Percentiles rank a stretch among this genome's conserved stretches.
Evolutionary conservation across 2,797 vertebrate species (phyloP).

Genomic region (Leuciscus waleckii): DNA sequence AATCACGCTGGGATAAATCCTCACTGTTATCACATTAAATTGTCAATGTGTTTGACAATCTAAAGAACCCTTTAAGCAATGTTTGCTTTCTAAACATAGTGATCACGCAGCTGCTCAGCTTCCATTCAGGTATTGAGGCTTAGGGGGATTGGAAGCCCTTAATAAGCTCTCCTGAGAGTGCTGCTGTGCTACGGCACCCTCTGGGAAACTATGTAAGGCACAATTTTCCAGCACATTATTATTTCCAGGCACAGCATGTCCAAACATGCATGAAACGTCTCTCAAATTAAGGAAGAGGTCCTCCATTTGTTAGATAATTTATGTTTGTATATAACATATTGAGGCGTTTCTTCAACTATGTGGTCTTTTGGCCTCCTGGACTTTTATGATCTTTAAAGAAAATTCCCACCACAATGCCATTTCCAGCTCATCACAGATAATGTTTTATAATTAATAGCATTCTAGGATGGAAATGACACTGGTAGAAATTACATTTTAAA

Average conservation of each 20-base stretch:
- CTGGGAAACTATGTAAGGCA: conserved; percentile 41
- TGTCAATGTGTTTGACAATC: conserved; percentile 11
- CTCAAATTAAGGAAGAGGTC: conserved; percentile 6
- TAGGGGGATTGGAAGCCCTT: conserved; percentile 49
- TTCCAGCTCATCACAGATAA: neutral
- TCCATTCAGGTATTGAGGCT: conserved; percentile 12
- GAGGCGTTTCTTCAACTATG: neutral
- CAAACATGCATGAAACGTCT: conserved; percentile 25
- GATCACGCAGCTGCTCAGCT: neutral
- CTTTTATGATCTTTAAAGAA: neutral
- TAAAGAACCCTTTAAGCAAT: neutral
- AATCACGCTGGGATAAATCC: conserved; percentile 46
- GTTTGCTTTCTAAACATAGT: conserved; percentile 26
- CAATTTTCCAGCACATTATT: conserved; percentile 24
- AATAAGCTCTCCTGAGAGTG: conserved; percentile 71
- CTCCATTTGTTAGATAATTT: neutral
- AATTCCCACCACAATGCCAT: neutral
- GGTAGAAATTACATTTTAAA: neutral
- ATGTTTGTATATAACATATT: neutral
- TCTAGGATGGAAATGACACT: neutral
- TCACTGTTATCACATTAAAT: conserved; percentile 10
- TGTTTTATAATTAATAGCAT: neutral
- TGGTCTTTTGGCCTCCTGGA: neutral
- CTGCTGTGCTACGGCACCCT: conserved; percentile 19
- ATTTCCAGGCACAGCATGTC: conserved; percentile 29